These are phyloP conservation scores for Drosophila robusta DNA, from an alignment of 2,888 invertebrate genomes.

Conservation along the genomic window DNA sequence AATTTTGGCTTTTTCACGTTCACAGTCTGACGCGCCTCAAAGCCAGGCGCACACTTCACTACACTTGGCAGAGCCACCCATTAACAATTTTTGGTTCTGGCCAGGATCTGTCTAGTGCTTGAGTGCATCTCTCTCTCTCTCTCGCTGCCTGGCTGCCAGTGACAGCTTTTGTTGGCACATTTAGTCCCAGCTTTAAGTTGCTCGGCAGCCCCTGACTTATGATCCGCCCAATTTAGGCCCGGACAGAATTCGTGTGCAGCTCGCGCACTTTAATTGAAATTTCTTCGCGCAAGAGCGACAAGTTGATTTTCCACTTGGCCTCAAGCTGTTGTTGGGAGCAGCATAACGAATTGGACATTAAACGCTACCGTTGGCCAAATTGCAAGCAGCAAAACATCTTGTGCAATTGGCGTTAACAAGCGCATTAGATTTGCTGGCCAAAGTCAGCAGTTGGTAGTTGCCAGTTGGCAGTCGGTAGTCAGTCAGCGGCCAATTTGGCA, in stretches of 20 bases:
- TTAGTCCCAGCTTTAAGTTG: slow-evolving; percentile 59
- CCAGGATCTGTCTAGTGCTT: slow-evolving; percentile 68
- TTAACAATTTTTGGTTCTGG: slow-evolving; percentile 70
- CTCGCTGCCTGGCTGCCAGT: slow-evolving; percentile 43
- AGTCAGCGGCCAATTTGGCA: slow-evolving; percentile 77
- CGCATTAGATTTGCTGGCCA: slow-evolving; percentile 75
- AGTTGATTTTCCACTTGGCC: slow-evolving; percentile 76
- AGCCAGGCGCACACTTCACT: slow-evolving; percentile 58
- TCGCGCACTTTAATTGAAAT: slow-evolving; percentile 65
- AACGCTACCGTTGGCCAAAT: slow-evolving; percentile 83
- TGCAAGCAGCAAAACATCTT: slow-evolving; percentile 61
- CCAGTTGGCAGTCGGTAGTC: slow-evolving; percentile 39
- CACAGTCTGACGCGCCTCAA: slow-evolving; percentile 78
- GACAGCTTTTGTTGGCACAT: slow-evolving; percentile 70
- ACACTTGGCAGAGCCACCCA: slow-evolving; percentile 53
- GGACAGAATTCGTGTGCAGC: not conserved
- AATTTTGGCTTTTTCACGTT: slow-evolving; percentile 76
- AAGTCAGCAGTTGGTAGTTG: slow-evolving; percentile 10
- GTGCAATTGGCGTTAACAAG: slow-evolving; percentile 80
- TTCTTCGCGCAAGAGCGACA: slow-evolving; percentile 64
- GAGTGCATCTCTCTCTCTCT: slow-evolving; percentile 63
- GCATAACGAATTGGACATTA: slow-evolving; percentile 81
- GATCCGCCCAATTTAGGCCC: slow-evolving; percentile 28
- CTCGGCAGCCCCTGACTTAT: slow-evolving; percentile 11
- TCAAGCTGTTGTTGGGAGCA: slow-evolving; percentile 36